phyloP scores from a whole-genome alignment of 2,888 invertebrate species.

The Caenorhabditis imperialis region DNA sequence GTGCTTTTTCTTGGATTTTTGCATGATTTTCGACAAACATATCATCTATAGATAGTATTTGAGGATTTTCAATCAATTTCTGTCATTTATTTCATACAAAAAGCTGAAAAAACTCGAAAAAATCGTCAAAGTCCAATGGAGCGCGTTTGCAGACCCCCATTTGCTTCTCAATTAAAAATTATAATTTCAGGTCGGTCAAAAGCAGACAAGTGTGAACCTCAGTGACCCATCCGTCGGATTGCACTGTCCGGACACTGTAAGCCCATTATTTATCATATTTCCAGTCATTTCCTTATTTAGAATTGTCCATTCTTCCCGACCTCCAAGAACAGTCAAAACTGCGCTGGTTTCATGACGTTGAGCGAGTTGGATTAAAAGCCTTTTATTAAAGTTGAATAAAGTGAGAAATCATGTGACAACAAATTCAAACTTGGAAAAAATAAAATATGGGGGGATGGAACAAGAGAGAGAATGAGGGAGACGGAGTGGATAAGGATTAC shows the following conservation, averaged over 20 bases:
- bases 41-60: too few relatives aligned
- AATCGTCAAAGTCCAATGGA: too few relatives aligned
- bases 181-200: slow-evolving; percentile 45
- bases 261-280: background rate
- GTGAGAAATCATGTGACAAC: background rate
- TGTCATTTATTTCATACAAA: too few relatives aligned
- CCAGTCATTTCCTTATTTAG: slow-evolving; percentile 22
- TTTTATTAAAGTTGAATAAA: background rate
- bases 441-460: too few relatives aligned
- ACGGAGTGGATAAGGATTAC: slow-evolving; percentile 8
- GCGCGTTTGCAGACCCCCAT: too few relatives aligned
- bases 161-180: too few relatives aligned
- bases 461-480: background rate
- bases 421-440: background rate
- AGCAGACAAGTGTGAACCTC: slow-evolving; percentile 54
- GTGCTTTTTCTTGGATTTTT: too few relatives aligned
- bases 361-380: slow-evolving; percentile 25
- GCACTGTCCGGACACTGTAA: slow-evolving; percentile 48
- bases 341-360: slow-evolving; percentile 36
- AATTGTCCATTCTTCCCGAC: slow-evolving; percentile 60
- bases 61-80: too few relatives aligned
- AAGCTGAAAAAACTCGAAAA: too few relatives aligned
- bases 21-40: too few relatives aligned
- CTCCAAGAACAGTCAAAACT: slow-evolving; percentile 58
- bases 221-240: slow-evolving; percentile 47